A percentile compares a stretch with the other conserved stretches of the same genome.
Conservation (phyloP, 2,797 vertebrate genomes). For the Staurois parvus region DNA sequence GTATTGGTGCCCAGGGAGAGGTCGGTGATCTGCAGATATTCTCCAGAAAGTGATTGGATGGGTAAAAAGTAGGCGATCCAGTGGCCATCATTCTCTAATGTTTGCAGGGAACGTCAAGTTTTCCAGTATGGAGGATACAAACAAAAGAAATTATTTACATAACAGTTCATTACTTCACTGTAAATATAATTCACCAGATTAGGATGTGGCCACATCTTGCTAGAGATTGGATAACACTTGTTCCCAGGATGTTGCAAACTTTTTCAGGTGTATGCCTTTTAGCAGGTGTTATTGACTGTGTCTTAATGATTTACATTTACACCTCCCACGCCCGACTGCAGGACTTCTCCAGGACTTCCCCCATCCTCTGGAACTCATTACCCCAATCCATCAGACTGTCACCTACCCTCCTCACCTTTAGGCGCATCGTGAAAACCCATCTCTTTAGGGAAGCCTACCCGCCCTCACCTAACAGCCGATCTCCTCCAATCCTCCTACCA, state of each 20-base stretch:
- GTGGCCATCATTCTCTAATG: background rate
- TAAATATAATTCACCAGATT: background rate
- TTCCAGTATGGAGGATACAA: background rate
- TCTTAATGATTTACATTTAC: too few species aligned
- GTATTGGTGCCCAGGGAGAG: background rate
- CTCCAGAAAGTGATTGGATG: background rate
- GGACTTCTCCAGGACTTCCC: too few species aligned
- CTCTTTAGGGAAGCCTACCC: too few species aligned
- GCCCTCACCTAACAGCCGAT: too few species aligned
- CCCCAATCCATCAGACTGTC: too few species aligned
- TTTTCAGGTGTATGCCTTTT: background rate
- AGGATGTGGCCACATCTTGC: background rate
- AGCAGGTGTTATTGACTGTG: too few species aligned
- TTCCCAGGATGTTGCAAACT: background rate
- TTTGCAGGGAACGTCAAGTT: background rate
- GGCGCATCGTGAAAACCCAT: too few species aligned
- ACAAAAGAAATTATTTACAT: background rate
- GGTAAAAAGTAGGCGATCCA: background rate
- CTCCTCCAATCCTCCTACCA: too few species aligned
- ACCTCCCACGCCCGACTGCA: too few species aligned
- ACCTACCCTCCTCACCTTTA: too few species aligned
- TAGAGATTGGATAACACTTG: background rate
- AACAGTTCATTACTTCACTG: background rate
- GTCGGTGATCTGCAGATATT: background rate
- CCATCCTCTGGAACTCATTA: too few species aligned